These are phyloP conservation scores for Heteractis magnifica DNA, from an alignment of 92 coral and sea anemone species.

Conservation along the genomic window DNA sequence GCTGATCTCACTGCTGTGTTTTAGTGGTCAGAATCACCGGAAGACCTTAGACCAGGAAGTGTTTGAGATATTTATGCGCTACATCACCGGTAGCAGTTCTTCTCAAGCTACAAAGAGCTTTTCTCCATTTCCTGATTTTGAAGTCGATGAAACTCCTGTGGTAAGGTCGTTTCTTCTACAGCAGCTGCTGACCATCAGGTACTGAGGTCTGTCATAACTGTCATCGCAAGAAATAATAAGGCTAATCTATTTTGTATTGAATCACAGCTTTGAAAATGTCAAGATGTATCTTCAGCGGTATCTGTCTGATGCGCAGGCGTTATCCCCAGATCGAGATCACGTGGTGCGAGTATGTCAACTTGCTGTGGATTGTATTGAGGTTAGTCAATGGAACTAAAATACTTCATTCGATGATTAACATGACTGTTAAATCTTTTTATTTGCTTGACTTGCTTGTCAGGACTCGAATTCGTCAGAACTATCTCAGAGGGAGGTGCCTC, in stretches of 20 bases:
- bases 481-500: background rate
- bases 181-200: constrained; percentile 72
- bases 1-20: constrained; percentile 76
- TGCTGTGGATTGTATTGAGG: constrained; percentile 92
- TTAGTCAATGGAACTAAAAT: constrained; percentile 6
- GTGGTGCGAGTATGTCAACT: constrained; percentile 81
- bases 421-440: background rate
- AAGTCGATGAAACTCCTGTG: constrained; percentile 79
- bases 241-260: background rate
- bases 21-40: constrained; percentile 51
- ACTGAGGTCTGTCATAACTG: background rate
- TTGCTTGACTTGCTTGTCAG: background rate
- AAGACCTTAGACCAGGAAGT: constrained; percentile 56
- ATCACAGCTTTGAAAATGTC: constrained; percentile 34
- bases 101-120: constrained; percentile 55
- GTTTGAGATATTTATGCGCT: constrained; percentile 71
- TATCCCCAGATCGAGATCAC: constrained; percentile 59
- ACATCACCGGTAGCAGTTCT: constrained; percentile 58
- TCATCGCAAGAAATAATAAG: background rate
- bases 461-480: constrained; percentile 15
- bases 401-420: background rate
- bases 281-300: constrained; percentile 60
- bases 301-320: constrained; percentile 53
- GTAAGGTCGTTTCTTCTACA: constrained; percentile 82
- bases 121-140: constrained; percentile 82